Conservation (phyloP, 1,140 invertebrate species). For the Papilio helenus region DNA sequence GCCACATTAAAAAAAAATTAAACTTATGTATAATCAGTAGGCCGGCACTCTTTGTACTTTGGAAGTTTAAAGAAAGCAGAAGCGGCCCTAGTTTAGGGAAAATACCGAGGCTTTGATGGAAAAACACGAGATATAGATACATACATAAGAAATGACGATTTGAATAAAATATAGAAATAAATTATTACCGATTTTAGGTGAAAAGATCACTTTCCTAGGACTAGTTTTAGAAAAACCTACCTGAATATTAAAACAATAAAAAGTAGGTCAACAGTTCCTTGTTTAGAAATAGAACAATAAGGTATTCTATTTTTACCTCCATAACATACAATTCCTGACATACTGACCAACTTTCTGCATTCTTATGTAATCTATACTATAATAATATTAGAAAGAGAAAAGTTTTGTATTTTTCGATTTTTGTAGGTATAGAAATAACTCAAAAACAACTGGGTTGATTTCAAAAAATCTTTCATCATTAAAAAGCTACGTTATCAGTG, state of each 20-base stretch:
- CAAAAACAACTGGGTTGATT: no score
- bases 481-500: no score
- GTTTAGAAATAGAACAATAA: slow-evolving; percentile 18
- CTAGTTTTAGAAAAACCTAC: background rate
- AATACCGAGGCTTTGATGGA: background rate
- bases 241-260: slow-evolving; percentile 5
- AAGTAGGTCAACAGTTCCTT: background rate
- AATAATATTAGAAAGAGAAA: no score
- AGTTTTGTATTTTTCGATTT: no score
- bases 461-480: no score
- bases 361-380: background rate
- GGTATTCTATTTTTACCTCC: background rate
- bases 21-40: slow-evolving; percentile 82
- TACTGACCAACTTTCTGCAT: slow-evolving; percentile 6
- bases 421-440: no score
- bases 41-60: slow-evolving; percentile 73
- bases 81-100: slow-evolving; percentile 41
- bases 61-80: slow-evolving; percentile 58
- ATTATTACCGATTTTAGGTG: background rate
- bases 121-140: background rate
- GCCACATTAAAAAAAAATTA: slow-evolving; percentile 78
- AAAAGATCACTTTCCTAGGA: no score
- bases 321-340: background rate
- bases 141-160: slow-evolving; percentile 29
- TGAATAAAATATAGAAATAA: background rate